A percentile compares a stretch with the other conserved stretches of the same genome.
phyloP scores from a whole-genome alignment of 2,888 invertebrate species.

The Pharmacophagus antenor region DNA sequence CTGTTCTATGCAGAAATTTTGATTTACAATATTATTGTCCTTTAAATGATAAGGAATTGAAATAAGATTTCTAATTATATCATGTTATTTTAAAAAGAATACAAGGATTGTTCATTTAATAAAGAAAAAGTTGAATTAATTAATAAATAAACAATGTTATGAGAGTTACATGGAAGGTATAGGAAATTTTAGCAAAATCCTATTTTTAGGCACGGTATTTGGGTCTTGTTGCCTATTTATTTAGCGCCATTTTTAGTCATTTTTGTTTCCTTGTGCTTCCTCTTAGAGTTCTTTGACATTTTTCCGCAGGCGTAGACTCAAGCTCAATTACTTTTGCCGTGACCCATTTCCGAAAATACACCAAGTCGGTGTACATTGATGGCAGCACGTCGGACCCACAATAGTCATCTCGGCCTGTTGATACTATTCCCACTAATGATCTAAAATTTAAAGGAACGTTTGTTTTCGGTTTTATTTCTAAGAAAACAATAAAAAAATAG shows the following conservation, averaged over 20 bases:
- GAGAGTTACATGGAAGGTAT: too few relatives aligned
- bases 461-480: not conserved
- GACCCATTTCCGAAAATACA: conserved; percentile 33
- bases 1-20: not conserved
- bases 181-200: too few relatives aligned
- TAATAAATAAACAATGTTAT: too few relatives aligned
- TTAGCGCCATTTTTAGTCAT: not conserved
- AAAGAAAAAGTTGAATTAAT: too few relatives aligned
- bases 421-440: conserved; percentile 32
- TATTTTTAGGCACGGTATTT: too few relatives aligned
- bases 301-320: conserved; percentile 9
- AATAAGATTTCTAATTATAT: too few relatives aligned
- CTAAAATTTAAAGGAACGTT: conserved; percentile 17
- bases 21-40: not conserved
- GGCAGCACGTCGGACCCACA: conserved; percentile 35
- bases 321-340: conserved; percentile 25
- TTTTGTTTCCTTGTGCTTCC: not conserved
- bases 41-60: not conserved
- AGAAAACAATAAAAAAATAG: not conserved
- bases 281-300: conserved; percentile 9
- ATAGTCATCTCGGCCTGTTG: conserved; percentile 28
- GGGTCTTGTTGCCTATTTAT: too few relatives aligned
- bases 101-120: too few relatives aligned
- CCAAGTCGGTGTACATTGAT: conserved; percentile 35
- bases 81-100: too few relatives aligned